A percentile compares a stretch with the other conserved stretches of the same genome.
Conservation (phyloP, 2,888 invertebrate genomes). For the Norana najaformis region DNA sequence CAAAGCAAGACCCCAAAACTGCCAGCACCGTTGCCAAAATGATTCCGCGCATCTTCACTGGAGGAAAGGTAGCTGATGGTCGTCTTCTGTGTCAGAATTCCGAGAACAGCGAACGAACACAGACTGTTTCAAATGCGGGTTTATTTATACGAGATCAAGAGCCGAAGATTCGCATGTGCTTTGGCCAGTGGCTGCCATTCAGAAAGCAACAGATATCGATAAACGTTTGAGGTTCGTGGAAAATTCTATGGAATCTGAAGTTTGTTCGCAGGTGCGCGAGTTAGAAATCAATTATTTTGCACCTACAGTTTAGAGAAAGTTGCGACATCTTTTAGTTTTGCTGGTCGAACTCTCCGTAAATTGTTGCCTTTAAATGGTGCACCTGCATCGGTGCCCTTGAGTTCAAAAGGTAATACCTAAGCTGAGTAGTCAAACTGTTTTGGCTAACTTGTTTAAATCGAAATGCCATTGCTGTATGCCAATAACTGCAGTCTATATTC, state of each 20-base stretch:
- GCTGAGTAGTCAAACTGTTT: no score
- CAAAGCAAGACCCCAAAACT: neutral
- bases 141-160: neutral
- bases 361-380: neutral
- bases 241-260: no score
- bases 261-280: no score
- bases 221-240: no score
- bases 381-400: neutral
- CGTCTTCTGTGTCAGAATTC: neutral
- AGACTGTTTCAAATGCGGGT: neutral
- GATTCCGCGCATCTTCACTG: neutral
- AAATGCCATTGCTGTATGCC: neutral
- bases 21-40: neutral
- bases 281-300: no score
- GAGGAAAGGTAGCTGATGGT: neutral
- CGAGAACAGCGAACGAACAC: neutral
- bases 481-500: neutral
- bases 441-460: neutral
- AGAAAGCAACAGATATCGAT: no score
- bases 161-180: neutral
- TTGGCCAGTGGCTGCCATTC: no score
- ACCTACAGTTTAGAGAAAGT: no score
- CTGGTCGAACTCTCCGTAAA: no score
- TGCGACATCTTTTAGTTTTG: no score
- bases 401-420: neutral